Conservation (phyloP, 92 coral and sea anemone genomes). For the Zoanthus gigantus region DNA sequence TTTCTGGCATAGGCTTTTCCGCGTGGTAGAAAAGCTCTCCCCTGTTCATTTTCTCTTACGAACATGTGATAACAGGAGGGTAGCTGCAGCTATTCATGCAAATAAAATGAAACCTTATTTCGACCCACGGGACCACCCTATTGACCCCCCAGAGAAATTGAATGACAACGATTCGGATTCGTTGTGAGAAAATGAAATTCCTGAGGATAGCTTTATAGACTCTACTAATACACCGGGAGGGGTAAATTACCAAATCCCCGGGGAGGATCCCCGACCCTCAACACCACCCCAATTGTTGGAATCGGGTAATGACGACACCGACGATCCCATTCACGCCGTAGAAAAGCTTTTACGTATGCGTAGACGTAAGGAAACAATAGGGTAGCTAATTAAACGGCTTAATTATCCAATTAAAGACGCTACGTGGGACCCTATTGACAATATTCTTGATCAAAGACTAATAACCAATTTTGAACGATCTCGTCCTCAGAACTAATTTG, state of each 20-base stretch:
- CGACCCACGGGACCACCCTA: slow-evolving; percentile 59
- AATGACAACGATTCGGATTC: slow-evolving; percentile 28
- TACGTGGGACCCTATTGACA: slow-evolving; percentile 52
- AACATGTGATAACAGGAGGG: slow-evolving; percentile 64
- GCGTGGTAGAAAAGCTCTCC: slow-evolving; percentile 39
- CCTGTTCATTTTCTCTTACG: slow-evolving; percentile 51
- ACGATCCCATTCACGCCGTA: slow-evolving; percentile 17
- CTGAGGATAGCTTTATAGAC: slow-evolving; percentile 44
- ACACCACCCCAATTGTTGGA: neutral
- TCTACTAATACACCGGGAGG: neutral
- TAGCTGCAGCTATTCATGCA: slow-evolving; percentile 58
- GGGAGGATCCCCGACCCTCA: slow-evolving; percentile 2
- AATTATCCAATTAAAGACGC: neutral
- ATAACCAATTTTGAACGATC: neutral
- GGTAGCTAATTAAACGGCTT: slow-evolving; percentile 43
- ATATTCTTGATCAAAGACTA: slow-evolving; percentile 38
- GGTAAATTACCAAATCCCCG: neutral
- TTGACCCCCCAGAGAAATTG: slow-evolving; percentile 31
- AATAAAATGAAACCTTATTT: slow-evolving; percentile 59
- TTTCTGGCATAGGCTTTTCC: slow-evolving; percentile 58
- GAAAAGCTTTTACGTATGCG: slow-evolving; percentile 14
- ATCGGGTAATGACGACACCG: neutral
- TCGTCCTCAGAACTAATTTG: neutral
- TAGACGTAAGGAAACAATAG: neutral
- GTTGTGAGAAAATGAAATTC: slow-evolving; percentile 52